Conservation (phyloP, 2,113 vertebrate species). For the Hassar affinis region DNA sequence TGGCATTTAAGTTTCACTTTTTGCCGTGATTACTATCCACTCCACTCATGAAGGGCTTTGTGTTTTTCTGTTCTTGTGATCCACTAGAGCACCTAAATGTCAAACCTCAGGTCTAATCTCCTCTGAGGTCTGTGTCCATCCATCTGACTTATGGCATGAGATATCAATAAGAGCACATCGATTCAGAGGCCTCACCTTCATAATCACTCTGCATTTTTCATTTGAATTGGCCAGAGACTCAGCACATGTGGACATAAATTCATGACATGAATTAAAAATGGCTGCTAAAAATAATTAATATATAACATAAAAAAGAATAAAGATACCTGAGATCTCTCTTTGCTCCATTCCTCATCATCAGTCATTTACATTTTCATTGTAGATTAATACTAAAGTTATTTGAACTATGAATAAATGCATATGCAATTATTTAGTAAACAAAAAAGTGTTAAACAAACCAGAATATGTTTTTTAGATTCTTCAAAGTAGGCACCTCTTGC, state of each 20-base stretch:
- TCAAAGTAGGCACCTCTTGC: too few species aligned
- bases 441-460: too few species aligned
- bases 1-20: conserved; percentile 21
- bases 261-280: conserved; percentile 27
- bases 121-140: background rate
- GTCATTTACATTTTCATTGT: too few species aligned
- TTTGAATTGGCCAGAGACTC: background rate
- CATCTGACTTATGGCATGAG: background rate
- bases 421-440: too few species aligned
- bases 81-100: background rate
- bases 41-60: background rate
- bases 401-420: too few species aligned
- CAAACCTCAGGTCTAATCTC: background rate
- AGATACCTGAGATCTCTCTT: background rate
- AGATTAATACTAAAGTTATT: too few species aligned
- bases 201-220: conserved; percentile 27
- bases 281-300: background rate
- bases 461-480: too few species aligned
- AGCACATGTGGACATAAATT: background rate
- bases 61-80: background rate
- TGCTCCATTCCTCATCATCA: background rate
- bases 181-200: conserved; percentile 17
- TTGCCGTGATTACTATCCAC: background rate
- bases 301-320: background rate
- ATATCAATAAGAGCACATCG: conserved; percentile 28